Percentiles rank a stretch among this genome's conserved stretches.
phyloP scores from a whole-genome alignment of 1,140 invertebrate species.

The Euwallacea similis region DNA sequence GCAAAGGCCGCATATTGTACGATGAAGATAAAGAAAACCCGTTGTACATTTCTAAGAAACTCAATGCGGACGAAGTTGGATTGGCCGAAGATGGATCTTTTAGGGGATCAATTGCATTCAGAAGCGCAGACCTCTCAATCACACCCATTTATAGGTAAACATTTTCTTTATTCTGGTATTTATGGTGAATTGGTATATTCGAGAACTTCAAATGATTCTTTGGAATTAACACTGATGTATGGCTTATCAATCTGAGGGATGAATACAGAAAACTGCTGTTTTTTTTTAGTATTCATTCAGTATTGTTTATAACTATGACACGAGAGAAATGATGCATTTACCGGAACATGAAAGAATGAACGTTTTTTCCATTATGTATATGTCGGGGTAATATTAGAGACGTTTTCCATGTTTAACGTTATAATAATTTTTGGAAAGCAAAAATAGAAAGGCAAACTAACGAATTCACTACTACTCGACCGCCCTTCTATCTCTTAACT shows the following conservation, averaged over 20 bases:
- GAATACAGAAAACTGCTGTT: constrained; percentile 54
- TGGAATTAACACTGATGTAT: constrained; percentile 58
- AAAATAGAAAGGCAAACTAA: too few species aligned
- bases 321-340: constrained; percentile 57
- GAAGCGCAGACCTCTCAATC: constrained; percentile 10
- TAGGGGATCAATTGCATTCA: constrained; percentile 19
- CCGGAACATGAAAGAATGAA: constrained; percentile 60
- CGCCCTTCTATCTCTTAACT: too few species aligned
- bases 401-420: too few species aligned
- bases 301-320: constrained; percentile 59
- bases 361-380: constrained; percentile 9
- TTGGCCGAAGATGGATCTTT: constrained; percentile 27
- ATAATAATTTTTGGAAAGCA: too few species aligned
- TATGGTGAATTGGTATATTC: background rate
- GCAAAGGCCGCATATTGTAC: constrained; percentile 26
- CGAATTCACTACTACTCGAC: too few species aligned
- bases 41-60: constrained; percentile 37
- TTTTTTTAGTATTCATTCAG: constrained; percentile 59
- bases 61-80: constrained; percentile 35
- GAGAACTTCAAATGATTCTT: constrained; percentile 60
- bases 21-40: constrained; percentile 41
- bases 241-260: constrained; percentile 59
- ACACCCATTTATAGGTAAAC: background rate
- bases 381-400: constrained; percentile 7
- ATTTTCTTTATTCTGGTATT: background rate